Evolutionary conservation across 2,113 vertebrate genomes (phyloP), one percentile per base, ranked within the genome.

Genomic region (Pelusios castaneus): DNA sequence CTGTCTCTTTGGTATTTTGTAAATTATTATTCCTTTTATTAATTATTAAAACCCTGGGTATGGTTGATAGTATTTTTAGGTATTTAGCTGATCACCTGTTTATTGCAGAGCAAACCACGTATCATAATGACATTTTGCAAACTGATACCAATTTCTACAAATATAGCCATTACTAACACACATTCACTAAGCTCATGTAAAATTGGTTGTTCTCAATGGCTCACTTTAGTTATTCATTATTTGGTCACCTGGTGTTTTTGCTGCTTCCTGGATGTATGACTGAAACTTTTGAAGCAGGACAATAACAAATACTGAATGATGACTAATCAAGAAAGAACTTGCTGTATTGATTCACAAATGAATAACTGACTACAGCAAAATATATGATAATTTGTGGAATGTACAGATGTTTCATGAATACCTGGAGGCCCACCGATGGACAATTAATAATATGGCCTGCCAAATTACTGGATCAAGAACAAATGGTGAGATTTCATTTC

Each of bases 111-210:
- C 34, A 67, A 34, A 67, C 25, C 10, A 49, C 54, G 52, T n/a
- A 92, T 25, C 56, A 89, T 19, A 19, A 14, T 4, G 6, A 56
- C 8, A 56, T 56, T 80, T 94, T 86, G 58, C 34, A 73, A 13
- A 80, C 19, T 10, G 54, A 86, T 56, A 79, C 7, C 2, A 43
- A 2, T 16, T 70, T 8, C 34, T 47, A 5, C 21, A 22, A 92
- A 25, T 0, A 3, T 0, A 0, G 25, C 7, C 89, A 21, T 60
- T 55, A 4, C 19, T 67, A 13, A n/a, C 17, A 67, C 4, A 13
- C 13, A n/a, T 31, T 87, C 10, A 81, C 22, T 6, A 80, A 13
- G 2, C n/a, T 84, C 43, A 89, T n/a, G 31, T 27, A 49, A 89
- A 89, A 22, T 5, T 82, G 85, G 4, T 8, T n/a, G 8, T 38